Conservation (phyloP, 1,140 invertebrate species). For the Tenebrio molitor region DNA sequence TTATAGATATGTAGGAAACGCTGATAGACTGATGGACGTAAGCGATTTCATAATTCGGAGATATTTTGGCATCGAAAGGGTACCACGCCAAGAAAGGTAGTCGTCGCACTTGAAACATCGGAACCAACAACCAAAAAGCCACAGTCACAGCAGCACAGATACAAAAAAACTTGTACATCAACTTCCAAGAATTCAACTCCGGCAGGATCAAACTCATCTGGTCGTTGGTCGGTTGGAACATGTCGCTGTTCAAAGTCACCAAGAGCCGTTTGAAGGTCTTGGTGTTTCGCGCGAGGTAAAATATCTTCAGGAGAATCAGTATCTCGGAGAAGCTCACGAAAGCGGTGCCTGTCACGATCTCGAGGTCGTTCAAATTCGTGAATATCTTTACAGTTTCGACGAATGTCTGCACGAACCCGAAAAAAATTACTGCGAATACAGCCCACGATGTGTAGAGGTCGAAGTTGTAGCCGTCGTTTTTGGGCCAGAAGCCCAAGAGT, state of each 20-base stretch:
- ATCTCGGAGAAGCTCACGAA: background rate
- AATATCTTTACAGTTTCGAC: too few species aligned
- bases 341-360: background rate
- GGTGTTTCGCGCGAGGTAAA: background rate
- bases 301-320: background rate
- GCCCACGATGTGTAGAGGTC: too few species aligned
- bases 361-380: conserved; percentile 6
- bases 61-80: background rate
- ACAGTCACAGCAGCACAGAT: background rate
- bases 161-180: background rate
- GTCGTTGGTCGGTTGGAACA: background rate
- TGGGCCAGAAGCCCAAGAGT: too few species aligned
- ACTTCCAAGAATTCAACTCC: background rate
- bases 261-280: background rate
- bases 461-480: too few species aligned
- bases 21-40: background rate
- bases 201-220: background rate
- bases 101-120: background rate
- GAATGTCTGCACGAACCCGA: too few species aligned
- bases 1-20: background rate
- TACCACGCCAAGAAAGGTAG: conserved; percentile 1
- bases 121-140: background rate
- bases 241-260: background rate
- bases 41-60: background rate
- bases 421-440: too few species aligned